These are phyloP conservation scores for Epinephelus fuscoguttatus DNA, from an alignment of 2,113 vertebrate species.

Conservation along the genomic window DNA sequence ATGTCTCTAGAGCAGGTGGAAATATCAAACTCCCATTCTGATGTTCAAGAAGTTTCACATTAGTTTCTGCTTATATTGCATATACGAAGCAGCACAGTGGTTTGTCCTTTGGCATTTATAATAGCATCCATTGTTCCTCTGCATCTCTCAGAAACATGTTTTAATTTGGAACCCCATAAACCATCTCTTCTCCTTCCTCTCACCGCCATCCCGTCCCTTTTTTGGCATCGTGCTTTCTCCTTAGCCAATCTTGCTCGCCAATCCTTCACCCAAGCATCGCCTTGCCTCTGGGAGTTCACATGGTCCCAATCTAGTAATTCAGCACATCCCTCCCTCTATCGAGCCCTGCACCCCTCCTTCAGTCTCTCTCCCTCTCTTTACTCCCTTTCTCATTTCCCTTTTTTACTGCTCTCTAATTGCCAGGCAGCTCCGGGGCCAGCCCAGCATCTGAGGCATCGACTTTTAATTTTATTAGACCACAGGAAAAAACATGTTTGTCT, in stretches of 20 bases:
- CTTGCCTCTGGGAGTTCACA: constrained; percentile 84
- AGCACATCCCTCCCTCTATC: constrained; percentile 82
- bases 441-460: constrained; percentile 80
- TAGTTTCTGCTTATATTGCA: neutral
- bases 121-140: neutral
- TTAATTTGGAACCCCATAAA: neutral
- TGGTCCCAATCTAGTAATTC: constrained; percentile 91
- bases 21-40: neutral
- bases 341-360: constrained; percentile 35
- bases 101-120: constrained; percentile 5
- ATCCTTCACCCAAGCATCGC: constrained; percentile 52
- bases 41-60: neutral
- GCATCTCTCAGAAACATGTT: constrained; percentile 1
- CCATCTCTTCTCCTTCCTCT: neutral
- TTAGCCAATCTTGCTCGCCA: constrained; percentile 54
- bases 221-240: constrained; percentile 23
- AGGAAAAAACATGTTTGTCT: constrained; percentile 90
- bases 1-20: neutral
- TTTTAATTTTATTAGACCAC: constrained; percentile 89
- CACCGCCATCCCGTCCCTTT: neutral
- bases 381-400: constrained; percentile 77
- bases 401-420: constrained; percentile 88
- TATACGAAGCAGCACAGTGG: neutral
- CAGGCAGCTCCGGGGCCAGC: constrained; percentile 79
- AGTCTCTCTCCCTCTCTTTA: constrained; percentile 23